Base-by-base conservation (phyloP, 2,113 vertebrate species). In the Anoplopoma fimbria region DNA sequence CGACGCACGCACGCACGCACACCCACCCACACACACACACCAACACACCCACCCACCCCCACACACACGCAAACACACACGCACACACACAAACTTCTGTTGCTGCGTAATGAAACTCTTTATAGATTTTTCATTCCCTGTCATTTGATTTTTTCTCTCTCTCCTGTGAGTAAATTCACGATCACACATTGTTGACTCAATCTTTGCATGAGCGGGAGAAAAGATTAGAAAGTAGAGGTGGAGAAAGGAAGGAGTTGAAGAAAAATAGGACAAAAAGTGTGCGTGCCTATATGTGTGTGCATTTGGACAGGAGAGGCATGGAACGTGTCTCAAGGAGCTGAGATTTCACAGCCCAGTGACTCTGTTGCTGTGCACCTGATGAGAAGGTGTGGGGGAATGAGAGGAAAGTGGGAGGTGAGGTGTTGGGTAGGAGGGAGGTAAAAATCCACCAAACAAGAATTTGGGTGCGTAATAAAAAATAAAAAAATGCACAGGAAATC, bases 281-380 rank as follows among this genome's bases (percentile, higher is more conserved):
- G 62, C 58, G 57, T 17, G 27, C 53, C 19, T 60, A 69, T 60
- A 69, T 80, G 74, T 83, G 75, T 86, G 69, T 82, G 74, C 69
- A 27, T 90, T 76, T 84, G 68, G 45, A 62, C 8, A 15, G 62
- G 78, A 82, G 81, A 87, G 87, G 69, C 84, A 86, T 81, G 74
- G 87, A 81, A 84, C 60, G 34, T 87, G 86, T 93, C 89, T 93
- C 82, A 89, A 90, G 83, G 78, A 92, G 88, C 71, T 69, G 70
- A 84, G 85, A 89, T 93, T 93, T 94, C 92, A 93, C 92, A 86
- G 91, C 79, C 91, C 92, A 92, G 83, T 87, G 91, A 81, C 49
- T 92, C 80, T 90, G 88, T 92, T 88, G 79, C 85, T 60, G 85
- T 93, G 91, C 93, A 94, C 93, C 93, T 94, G 91, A 91, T 31